phyloP scores from a whole-genome alignment of 2,888 invertebrate species.

The Cheilosia urbana region DNA sequence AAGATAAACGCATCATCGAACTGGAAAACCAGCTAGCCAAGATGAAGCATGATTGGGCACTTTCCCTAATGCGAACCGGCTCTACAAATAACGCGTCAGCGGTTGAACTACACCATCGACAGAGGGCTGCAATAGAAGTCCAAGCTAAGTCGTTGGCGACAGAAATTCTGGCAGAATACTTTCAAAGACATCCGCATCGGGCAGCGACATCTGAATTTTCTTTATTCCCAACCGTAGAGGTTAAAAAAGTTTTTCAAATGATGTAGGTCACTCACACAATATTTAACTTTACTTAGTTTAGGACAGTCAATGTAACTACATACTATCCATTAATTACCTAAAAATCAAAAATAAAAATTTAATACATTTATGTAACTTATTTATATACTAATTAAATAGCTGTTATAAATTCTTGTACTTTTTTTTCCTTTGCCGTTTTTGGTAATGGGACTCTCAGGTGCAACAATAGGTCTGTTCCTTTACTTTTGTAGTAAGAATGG shows the following conservation, averaged over 20 bases:
- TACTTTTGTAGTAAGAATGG: too few species aligned
- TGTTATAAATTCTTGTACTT: neutral
- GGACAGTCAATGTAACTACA: conserved; percentile 22
- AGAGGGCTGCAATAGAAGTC: conserved; percentile 79
- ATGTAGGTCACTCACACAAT: conserved; percentile 59
- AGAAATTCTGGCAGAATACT: conserved; percentile 82
- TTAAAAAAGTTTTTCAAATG: conserved; percentile 81
- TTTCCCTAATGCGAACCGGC: conserved; percentile 81
- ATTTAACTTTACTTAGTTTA: conserved; percentile 27
- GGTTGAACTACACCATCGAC: conserved; percentile 37
- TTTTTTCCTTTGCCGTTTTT: too few species aligned
- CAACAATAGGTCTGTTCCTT: too few species aligned
- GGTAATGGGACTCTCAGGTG: too few species aligned
- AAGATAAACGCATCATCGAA: conserved; percentile 84
- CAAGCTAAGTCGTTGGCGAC: conserved; percentile 82
- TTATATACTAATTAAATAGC: conserved; percentile 48
- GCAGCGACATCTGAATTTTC: conserved; percentile 82
- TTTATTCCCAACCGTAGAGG: conserved; percentile 82
- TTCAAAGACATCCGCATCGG: conserved; percentile 83
- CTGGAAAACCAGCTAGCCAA: conserved; percentile 85
- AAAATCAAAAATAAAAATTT: conserved; percentile 52
- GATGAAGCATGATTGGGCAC: conserved; percentile 84
- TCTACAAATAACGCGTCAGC: conserved; percentile 65
- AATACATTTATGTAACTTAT: conserved; percentile 57
- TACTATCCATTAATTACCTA: conserved; percentile 13